Evolutionary conservation across 2,797 vertebrate genomes (phyloP), one percentile per base, ranked within the genome.

Genomic region (Crenuchus spilurus): DNA sequence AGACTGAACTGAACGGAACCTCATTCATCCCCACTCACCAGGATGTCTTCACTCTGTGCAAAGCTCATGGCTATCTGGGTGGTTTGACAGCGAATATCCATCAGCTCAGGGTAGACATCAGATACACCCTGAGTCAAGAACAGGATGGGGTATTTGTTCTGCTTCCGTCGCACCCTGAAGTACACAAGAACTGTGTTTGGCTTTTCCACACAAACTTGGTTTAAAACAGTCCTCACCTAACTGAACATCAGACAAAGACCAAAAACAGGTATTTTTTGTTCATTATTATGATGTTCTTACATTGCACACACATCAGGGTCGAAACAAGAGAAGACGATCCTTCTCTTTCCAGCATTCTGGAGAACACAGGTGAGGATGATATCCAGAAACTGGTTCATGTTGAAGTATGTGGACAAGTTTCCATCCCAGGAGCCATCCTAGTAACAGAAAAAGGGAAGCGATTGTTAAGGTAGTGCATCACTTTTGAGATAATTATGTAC

Each of bases 141-240:
- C 54, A 99, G 92, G 87, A 99, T 95, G 24, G 98, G 98, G 76
- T 97, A 99, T 85, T 95, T 98, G 89, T 99, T 99, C 76, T 99
- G 98, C 85, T 99, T 99, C 2, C 94, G 92, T 5, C 98, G 92
- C 76, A 99, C 94, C 97, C 97, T 99, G 82, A 30, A 74, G 62
- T 26, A 62, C 6, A 24, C 8, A 33, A 16, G 2, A 39, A n/a
- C n/a, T n/a, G n/a, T n/a, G n/a, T n/a, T n/a, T n/a, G n/a, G n/a
- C n/a, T n/a, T n/a, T n/a, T n/a, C n/a, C n/a, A n/a, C n/a, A n/a
- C n/a, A n/a, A n/a, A n/a, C n/a, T n/a, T n/a, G n/a, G n/a, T n/a
- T n/a, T n/a, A n/a, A n/a, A n/a, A n/a, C n/a, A n/a, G n/a, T n/a
- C n/a, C n/a, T n/a, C n/a, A n/a, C n/a, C n/a, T n/a, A n/a, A n/a